Base-by-base conservation (phyloP, 1,140 invertebrate species). In the Tetragonula clypearis region DNA sequence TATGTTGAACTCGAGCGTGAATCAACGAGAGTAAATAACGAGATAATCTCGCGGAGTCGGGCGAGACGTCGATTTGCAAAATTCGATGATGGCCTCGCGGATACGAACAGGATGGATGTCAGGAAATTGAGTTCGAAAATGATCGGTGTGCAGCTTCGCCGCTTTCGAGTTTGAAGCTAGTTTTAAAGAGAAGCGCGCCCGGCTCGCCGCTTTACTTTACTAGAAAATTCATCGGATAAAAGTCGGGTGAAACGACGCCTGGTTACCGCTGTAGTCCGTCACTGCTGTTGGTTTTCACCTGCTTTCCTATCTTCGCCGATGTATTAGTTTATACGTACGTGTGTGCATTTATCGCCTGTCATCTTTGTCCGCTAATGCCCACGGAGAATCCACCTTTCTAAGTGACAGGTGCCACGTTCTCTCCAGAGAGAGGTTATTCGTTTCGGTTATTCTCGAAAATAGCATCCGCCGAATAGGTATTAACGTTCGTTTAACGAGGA, bases 341-440 rank as follows among this genome's bases (percentile, higher is more conserved):
- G 78, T 30, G 78, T 15, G 79, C 62, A 87, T 90, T 90, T 90
- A 90, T 90, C 90, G 68, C 60, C 56, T 55, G 72, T 82, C 85
- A 90, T 91, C 89, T 90, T 85, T 82, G 75, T 23, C 72, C 49
- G 83, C 79, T 89, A 89, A 89, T 89, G 80, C 84, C 62, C 75
- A 65, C 60, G 41, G 53, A 79, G 88, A 65, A 74, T 89, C 76
- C 86, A 69, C 55, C 79, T 74, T 79, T 79, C 60, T 65, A 69
- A 85, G 26, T 90, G 88, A 90, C 88, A 90, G 88, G 88, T 90
- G 88, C 79, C 86, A 76, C 66, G 21, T 49, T 60, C 77, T 80
- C 53, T 53, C 76, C 79, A 73, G 78, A 79, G 86, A 79, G 69
- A 75, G 81, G n/a, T n/a, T n/a, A n/a, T n/a, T 81, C 81, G 83